Percentiles rank a stretch among this genome's conserved stretches.
phyloP scores from a whole-genome alignment of 2,113 vertebrate species.

The Protobothrops mucrosquamatus region DNA sequence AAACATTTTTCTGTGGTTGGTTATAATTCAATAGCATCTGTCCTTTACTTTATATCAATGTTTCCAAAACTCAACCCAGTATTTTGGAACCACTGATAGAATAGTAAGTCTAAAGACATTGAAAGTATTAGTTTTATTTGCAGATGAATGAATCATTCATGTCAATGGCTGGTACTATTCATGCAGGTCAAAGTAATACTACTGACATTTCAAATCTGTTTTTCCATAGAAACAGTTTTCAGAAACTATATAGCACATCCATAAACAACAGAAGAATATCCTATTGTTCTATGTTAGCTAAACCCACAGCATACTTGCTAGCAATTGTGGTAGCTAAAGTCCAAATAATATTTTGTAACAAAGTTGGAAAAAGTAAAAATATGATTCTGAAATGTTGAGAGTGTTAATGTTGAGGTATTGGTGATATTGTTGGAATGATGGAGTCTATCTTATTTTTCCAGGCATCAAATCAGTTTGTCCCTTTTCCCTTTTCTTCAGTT shows the following conservation, averaged over 20 bases:
- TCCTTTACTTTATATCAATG: neutral
- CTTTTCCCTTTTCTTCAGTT: neutral
- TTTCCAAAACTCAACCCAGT: neutral
- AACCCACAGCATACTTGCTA: neutral
- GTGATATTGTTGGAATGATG: neutral
- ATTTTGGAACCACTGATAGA: neutral
- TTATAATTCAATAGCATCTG: neutral
- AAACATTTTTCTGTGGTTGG: constrained; percentile 10
- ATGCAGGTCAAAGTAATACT: neutral
- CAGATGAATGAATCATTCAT: neutral
- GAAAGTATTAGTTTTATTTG: neutral
- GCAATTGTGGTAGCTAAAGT: neutral
- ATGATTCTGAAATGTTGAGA: neutral
- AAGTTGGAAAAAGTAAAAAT: neutral
- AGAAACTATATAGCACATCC: neutral
- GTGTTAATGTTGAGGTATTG: neutral
- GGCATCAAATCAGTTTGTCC: neutral
- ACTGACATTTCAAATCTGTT: neutral
- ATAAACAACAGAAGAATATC: neutral
- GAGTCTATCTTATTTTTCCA: neutral
- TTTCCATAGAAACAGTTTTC: neutral
- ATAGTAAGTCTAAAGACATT: neutral
- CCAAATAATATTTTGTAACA: neutral
- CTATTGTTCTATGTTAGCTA: neutral
- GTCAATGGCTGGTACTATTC: neutral